Percentiles rank a stretch among this genome's conserved stretches.
Evolutionary conservation across 2,888 invertebrate genomes (phyloP).

Genomic region (Rhagium mordax): DNA sequence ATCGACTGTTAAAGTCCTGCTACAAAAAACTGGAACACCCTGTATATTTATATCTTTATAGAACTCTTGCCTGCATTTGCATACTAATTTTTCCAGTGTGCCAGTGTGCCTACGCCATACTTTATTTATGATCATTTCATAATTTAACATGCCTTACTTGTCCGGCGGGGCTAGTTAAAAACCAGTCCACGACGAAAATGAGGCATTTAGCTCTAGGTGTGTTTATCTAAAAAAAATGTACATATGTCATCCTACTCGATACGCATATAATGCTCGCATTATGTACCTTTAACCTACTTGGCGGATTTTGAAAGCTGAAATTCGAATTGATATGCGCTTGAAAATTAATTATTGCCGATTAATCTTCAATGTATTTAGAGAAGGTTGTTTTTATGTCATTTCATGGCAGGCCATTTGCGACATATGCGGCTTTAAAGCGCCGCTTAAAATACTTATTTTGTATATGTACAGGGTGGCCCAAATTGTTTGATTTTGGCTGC

Average conservation of each 20-base stretch:
- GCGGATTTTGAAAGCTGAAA: background rate
- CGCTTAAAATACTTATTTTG: too few species aligned
- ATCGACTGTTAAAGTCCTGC: too few species aligned
- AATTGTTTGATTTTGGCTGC: too few species aligned
- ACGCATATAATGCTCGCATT: background rate
- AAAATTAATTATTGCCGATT: background rate
- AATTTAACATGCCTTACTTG: background rate
- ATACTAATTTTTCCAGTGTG: background rate
- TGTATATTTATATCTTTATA: background rate
- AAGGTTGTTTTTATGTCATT: background rate
- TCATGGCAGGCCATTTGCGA: background rate
- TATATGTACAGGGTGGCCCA: too few species aligned
- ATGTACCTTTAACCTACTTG: background rate
- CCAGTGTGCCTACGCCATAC: background rate
- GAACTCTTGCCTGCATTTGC: background rate
- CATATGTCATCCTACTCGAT: background rate
- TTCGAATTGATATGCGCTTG: background rate
- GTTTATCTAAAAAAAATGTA: background rate
- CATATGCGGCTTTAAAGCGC: too few species aligned
- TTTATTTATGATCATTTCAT: background rate
- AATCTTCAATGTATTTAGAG: background rate
- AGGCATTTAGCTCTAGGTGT: background rate
- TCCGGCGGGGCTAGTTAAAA: background rate
- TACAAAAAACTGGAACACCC: too few species aligned
- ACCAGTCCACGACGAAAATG: background rate